phyloP scores from a whole-genome alignment of 2,113 vertebrate genomes.

The Trinectes maculatus region DNA sequence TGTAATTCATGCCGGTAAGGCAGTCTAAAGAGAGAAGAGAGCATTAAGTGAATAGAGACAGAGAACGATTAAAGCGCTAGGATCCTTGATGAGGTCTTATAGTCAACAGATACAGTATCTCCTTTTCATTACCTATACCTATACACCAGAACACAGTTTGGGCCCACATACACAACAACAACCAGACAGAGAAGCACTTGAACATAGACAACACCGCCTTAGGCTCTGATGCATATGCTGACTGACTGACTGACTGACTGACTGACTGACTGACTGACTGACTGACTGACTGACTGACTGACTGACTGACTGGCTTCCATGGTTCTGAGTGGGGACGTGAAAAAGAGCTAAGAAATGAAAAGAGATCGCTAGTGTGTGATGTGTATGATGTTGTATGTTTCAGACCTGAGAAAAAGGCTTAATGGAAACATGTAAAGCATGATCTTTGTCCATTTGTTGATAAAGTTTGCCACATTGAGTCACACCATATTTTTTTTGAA shows the following conservation, averaged over 20 bases:
- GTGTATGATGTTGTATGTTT: conserved; percentile 54
- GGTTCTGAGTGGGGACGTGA: conserved; percentile 13
- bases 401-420: conserved; percentile 74
- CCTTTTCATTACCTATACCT: conserved; percentile 78
- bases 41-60: conserved; percentile 76
- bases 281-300: conserved; percentile 60
- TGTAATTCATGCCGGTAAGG: conserved; percentile 77
- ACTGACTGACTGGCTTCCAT: conserved; percentile 12
- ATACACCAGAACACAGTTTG: conserved; percentile 80
- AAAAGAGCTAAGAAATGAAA: conserved; percentile 6
- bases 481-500: neutral
- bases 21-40: conserved; percentile 77
- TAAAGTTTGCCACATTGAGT: conserved; percentile 1
- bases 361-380: conserved; percentile 30
- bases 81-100: conserved; percentile 72
- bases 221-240: conserved; percentile 67
- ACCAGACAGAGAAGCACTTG: conserved; percentile 80
- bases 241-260: too few species aligned
- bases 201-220: conserved; percentile 71
- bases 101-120: conserved; percentile 76
- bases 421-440: conserved; percentile 56
- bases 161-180: conserved; percentile 81
- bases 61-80: conserved; percentile 78
- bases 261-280: conserved; percentile 64
- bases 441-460: conserved; percentile 10